Base-by-base conservation (phyloP, 2,797 vertebrate genomes). In the Choloepus didactylus region DNA sequence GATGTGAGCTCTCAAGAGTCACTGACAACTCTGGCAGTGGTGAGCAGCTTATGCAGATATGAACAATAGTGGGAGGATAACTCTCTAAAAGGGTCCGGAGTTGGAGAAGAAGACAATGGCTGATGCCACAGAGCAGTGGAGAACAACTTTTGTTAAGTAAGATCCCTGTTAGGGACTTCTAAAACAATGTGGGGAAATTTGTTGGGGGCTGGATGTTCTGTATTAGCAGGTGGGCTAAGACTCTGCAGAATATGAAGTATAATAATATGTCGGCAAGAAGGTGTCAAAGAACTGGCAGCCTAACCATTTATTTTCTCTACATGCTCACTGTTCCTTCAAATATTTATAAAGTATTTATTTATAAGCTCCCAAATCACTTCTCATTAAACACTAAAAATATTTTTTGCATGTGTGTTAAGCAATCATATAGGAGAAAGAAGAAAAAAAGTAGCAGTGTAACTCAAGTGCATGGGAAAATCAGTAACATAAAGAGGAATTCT, bases 261-360 rank as follows among this genome's bases (percentile, higher is more conserved):
- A 44, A 75, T 87, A 41, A 82, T 72, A 49, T 51, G 29, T 0
- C 56, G 23, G 18, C 7, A 86, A 72, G 80, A 25, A 29, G 14
- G 67, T 66, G 29, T 75, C 31, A 89, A 76, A 79, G 56, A 89
- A 77, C 19, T 51, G 29, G 56, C 14, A 66, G 44, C 21, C 49
- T 59, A 35, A 12, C 5, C 23, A 75, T 54, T 85, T 86, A 29
- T 66, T 59, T 91, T 89, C 14, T 91, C 8, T 80, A 19, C 18
- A 7, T 85, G 29, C 35, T 95, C 38, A 46, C 27, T 41, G 0
- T 76, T 76, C 3, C 44, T 93, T 89, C 73, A 94, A 23, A 73
- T 95, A 59, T 72, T 95, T 82, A 62, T 27, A 60, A 95, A 91
- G 70, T 51, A 41, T 0, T 60, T 91, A 88, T 89, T 41, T 67